Percentiles rank a stretch among this genome's conserved stretches.
phyloP scores from a whole-genome alignment of 1,140 invertebrate species.

The Achatina immaculata region DNA sequence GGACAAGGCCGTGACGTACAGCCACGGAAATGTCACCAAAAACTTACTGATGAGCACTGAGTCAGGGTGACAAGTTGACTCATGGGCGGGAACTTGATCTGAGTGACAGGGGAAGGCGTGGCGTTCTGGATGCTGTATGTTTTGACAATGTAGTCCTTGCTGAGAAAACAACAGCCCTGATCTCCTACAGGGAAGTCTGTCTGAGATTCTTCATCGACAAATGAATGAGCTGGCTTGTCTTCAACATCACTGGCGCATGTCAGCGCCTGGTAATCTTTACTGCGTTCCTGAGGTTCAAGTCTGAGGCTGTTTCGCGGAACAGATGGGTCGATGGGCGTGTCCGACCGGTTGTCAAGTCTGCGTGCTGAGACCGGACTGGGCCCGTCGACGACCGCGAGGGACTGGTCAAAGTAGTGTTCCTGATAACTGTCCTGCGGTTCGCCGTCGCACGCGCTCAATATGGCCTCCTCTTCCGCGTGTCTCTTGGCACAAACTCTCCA shows the following conservation, averaged over 20 bases:
- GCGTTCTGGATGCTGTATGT: constrained; percentile 41
- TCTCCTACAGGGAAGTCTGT: background rate
- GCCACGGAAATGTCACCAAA: no score
- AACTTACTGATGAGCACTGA: no score
- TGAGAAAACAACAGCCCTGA: background rate
- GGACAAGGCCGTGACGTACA: no score
- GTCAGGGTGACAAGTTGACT: no score
- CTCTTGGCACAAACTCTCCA: constrained; percentile 13
- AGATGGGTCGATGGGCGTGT: no score
- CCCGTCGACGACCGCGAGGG: background rate
- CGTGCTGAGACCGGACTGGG: constrained; percentile 1
- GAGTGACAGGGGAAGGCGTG: constrained; percentile 30
- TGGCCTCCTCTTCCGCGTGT: constrained; percentile 23
- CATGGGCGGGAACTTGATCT: constrained; percentile 12
- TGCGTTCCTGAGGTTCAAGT: background rate
- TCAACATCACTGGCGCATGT: background rate
- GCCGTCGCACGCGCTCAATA: constrained; percentile 15
- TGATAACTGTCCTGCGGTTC: constrained; percentile 22
- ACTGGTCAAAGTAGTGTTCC: background rate
- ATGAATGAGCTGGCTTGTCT: background rate
- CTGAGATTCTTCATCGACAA: constrained; percentile 26
- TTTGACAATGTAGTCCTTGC: constrained; percentile 34
- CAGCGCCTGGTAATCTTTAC: background rate
- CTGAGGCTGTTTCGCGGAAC: no score
- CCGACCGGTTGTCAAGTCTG: background rate